Base-by-base conservation (phyloP, 2,888 invertebrate genomes). In the Brachylomia viminalis region DNA sequence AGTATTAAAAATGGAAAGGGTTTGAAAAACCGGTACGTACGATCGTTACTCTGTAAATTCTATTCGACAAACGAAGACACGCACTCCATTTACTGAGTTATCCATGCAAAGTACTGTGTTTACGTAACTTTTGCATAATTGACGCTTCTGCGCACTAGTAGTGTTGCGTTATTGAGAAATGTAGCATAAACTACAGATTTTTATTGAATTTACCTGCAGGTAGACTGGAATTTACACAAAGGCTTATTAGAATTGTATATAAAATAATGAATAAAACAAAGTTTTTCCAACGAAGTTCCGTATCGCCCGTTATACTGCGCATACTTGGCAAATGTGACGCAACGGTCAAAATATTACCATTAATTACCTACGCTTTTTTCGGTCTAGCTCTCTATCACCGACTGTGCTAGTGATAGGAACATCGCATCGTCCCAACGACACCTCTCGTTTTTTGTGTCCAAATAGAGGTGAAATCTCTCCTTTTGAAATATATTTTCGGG, bases 121-220 rank as follows among this genome's bases (percentile, higher is more conserved):
- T 79, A 83, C 81, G 88, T 83, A 87, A 87, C 71, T 72, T 88
- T 75, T 88, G 87, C 85, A 88, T 88, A 87, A 87, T 85, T 85
- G 72, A 78, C 72, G 66, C 62, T 58, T 64, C 65, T 83, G 65
- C 54, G 71, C 82, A 62, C 75, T 74, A 58, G 65, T 65, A 65
- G 58, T 69, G 45, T 86, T 84, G 79, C 79, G 75, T 83, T 82
- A 75, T 79, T 73, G 42, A 75, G 70, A 79, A 75, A 83, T 64
- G 62, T n/a, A 65, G 23, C 10, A 74, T 84, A 69, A 80, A 82
- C 54, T 80, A 84, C 10, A 47, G 49, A 61, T 69, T 76, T 79
- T 85, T 72, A 72, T 72, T 80, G 61, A 61, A 45, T 75, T 82
- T 47, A 33, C 52, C 52, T 70, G 49, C 17, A 33, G 2, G 3